Base-by-base conservation (phyloP, 2,113 vertebrate genomes). In the Sterrhoptilus dennistouni region DNA sequence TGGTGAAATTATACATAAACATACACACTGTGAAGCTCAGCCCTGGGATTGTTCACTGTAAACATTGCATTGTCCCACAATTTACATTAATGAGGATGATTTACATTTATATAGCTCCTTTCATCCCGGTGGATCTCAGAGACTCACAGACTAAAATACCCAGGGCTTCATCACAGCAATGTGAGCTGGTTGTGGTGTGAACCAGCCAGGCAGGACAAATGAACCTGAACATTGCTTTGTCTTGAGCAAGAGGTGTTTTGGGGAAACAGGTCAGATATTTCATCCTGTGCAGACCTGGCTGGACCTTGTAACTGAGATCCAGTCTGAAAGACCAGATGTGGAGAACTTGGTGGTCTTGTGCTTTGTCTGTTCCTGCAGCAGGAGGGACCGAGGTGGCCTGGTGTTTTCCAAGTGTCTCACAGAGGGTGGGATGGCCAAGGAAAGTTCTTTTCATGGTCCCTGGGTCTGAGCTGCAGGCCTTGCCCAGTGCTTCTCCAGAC, bases 21-120 rank as follows among this genome's bases (percentile, higher is more conserved):
- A 65, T 25, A 53, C 4, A 77, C 68, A 11, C 23, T 78, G 64
- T 87, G 76, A 53, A 81, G 69, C 68, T 94, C 72, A 96, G 90
- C 80, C 47, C 57, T 54, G 90, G 64, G 78, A 80, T 92, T 87
- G 89, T 82, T 96, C 11, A 19, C 71, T 56, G 66, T 57, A 91
- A 80, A 70, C 74, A 93, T 83, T 24, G 2, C 78, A 52, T 91
- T 94, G 95, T 78, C 83, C 92, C 42, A 53, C 56, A 77, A 72
- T 95, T 97, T 86, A 82, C 64, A 90, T 90, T 93, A 95, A 96
- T 97, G 89, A 96, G 95, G 87, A 36, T 59, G 72, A 91, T 94
- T 97, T 89, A 85, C 71, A 94, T 92, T 91, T 94, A 95, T 97
- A 93, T 92, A 90, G 95, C 83, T 96, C 66, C 76, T 97, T 96